Base-by-base conservation (phyloP, 30 jellyfish, hydroid and myxozoan species). In the Cassiopea andromeda region DNA sequence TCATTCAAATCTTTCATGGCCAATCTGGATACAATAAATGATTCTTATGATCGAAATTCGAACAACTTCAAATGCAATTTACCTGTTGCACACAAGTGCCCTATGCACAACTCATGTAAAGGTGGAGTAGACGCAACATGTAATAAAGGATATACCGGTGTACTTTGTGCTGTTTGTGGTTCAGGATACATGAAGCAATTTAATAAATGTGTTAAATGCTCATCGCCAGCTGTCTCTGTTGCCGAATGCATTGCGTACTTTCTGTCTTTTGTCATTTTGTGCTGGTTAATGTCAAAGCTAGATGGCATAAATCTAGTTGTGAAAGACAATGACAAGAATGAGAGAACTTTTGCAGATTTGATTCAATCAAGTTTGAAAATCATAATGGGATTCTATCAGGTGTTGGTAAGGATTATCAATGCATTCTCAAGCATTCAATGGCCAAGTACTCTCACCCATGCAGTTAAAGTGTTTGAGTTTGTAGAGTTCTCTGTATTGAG, bases 361-460 rank as follows among this genome's bases (percentile, higher is more conserved):
- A 50, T 87, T 18, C 85, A 75, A n/a, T 87, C 94, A 18, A 76
- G 77, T 61, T 1, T 87, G 69, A 87, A 87, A 80, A 87, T 87
- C 46, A 44, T 87, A 17, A 60, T 87, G 67, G 90, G 90, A 17
- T 87, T 87, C 61, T 87, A 87, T 48, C 94, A 87, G 68, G 83
- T 78, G 13, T 44, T 87, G 50, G 75, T 79, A 9, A 46, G 74
- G 9, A 66, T 68, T 44, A 46, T 87, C 44, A 44, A 69, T 59
- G 85, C 83, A 1, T 72, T 87, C 48, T 69, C 90, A 18, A 4
- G 43, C 75, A 80, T 87, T 78, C 80, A 27, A 17, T 87, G 90
- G 94, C 94, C 94, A 3, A 57, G 71, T 6, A 58, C 83, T 58
- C 68, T 87, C 8, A 57, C 67, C 10, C 71, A 72, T 38, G 80